These are phyloP conservation scores for Emydoidea blandingii DNA, from an alignment of 2,797 vertebrate species.

Conservation along the genomic window DNA sequence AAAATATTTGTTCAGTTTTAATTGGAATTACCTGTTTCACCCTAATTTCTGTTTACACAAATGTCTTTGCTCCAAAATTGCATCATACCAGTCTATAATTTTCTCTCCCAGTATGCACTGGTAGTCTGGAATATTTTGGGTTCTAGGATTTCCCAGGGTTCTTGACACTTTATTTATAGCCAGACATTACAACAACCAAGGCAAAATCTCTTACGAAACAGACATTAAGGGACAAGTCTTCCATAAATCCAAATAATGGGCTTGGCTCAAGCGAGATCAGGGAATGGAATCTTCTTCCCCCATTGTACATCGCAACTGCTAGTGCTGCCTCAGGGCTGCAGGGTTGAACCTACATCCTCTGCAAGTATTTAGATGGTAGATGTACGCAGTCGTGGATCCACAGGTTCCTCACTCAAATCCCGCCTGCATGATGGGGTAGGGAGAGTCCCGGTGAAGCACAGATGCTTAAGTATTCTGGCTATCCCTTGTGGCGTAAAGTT, in stretches of 20 bases:
- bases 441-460: background rate
- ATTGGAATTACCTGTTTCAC: constrained; percentile 1
- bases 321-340: constrained; percentile 35
- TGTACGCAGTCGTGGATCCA: background rate
- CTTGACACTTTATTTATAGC: background rate
- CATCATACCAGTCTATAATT: background rate
- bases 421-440: rapidly evolving
- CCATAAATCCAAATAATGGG: constrained; percentile 57
- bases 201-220: constrained; percentile 68
- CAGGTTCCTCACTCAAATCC: background rate
- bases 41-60: constrained; percentile 29
- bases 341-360: constrained; percentile 55
- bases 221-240: constrained; percentile 66
- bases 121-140: background rate
- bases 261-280: constrained; percentile 52
- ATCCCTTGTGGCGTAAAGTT: background rate
- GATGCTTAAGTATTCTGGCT: background rate
- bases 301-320: background rate
- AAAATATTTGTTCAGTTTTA: background rate
- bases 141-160: background rate
- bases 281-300: constrained; percentile 71
- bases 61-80: background rate
- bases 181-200: background rate
- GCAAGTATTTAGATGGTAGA: constrained; percentile 36
- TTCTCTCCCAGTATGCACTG: background rate